Conservation (phyloP, 2,113 vertebrate genomes). For the Madoqua kirkii region DNA sequence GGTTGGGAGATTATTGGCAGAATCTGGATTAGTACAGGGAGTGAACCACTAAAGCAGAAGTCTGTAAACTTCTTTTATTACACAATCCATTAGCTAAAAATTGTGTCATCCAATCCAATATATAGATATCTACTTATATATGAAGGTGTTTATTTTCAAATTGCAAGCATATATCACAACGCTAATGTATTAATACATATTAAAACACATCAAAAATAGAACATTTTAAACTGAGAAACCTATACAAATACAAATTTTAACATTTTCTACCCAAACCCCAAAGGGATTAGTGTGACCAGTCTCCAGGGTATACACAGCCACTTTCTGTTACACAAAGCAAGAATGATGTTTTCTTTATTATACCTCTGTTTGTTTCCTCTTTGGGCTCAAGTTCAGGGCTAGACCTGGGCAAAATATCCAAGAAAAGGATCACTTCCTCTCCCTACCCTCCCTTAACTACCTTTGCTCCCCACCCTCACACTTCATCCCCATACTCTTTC, state of each 20-base stretch:
- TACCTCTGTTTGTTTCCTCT: not conserved
- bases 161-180: not conserved
- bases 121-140: not conserved
- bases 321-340: not conserved
- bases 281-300: not conserved
- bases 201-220: not conserved
- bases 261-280: not conserved
- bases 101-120: not conserved
- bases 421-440: not conserved
- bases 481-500: not conserved
- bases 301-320: not conserved
- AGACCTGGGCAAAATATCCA: not conserved
- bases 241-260: not conserved
- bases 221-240: not conserved
- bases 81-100: not conserved
- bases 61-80: not conserved
- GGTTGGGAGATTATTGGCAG: not conserved
- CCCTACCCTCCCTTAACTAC: not conserved
- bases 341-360: not conserved
- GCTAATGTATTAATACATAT: not conserved
- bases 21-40: not conserved
- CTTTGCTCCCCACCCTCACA: not conserved
- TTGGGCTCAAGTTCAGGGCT: not conserved
- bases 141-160: not conserved
- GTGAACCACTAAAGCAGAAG: not conserved